These are phyloP conservation scores for Australoheros facetus DNA, from an alignment of 2,797 vertebrate genomes.

Conservation along the genomic window DNA sequence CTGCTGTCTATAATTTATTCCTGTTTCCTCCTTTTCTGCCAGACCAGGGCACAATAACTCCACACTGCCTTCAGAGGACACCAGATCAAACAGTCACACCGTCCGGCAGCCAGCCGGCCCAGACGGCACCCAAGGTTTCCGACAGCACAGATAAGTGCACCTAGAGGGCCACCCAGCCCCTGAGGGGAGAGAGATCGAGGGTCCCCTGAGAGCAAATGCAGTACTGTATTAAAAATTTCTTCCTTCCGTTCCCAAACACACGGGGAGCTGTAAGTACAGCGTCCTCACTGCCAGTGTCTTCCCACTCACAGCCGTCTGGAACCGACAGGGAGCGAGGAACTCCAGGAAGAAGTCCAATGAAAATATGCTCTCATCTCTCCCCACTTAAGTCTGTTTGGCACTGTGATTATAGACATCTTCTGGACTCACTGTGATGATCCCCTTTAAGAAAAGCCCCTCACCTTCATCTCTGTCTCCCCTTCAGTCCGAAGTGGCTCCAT, in stretches of 20 bases:
- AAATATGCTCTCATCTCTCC: conserved; percentile 47
- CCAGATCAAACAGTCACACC: conserved; percentile 88
- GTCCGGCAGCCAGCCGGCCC: conserved; percentile 91
- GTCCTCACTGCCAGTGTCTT: conserved; percentile 29
- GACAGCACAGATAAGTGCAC: conserved; percentile 91
- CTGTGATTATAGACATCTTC: conserved; percentile 83
- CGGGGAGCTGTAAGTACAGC: conserved; percentile 26
- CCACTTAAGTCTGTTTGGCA: conserved; percentile 68
- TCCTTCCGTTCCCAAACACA: conserved; percentile 52
- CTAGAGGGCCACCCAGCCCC: conserved; percentile 37
- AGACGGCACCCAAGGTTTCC: conserved; percentile 94
- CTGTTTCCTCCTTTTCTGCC: conserved; percentile 7
- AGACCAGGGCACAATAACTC: conserved; percentile 79
- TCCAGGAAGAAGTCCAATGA: conserved; percentile 49
- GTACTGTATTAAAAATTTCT: conserved; percentile 38
- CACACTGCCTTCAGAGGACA: conserved; percentile 84
- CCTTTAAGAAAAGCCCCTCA: conserved; percentile 74
- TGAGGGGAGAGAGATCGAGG: conserved; percentile 28
- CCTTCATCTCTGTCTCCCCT: conserved; percentile 78
- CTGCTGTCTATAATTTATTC: conserved; percentile 11
- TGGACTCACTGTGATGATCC: conserved; percentile 90
- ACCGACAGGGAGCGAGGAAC: conserved; percentile 37
- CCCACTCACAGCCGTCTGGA: conserved; percentile 34
- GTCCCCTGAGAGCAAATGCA: conserved; percentile 41
- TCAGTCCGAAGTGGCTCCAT: conserved; percentile 73